Base-by-base conservation (phyloP, 35 echinoderm and acorn worm species). In the Patiria miniata region DNA sequence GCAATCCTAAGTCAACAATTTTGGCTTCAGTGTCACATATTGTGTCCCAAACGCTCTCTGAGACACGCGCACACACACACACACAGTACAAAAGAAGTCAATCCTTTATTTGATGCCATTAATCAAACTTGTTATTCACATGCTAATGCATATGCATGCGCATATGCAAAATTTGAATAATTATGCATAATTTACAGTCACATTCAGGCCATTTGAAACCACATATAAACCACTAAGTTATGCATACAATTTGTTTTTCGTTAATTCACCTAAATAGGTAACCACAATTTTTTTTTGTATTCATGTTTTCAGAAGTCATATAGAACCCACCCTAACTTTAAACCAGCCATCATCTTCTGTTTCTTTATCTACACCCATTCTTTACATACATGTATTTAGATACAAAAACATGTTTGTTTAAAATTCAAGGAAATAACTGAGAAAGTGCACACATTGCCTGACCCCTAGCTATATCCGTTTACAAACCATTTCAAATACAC, bases 351-450 rank as follows among this genome's bases (percentile, higher is more conserved):
- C 65, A 26, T 26, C 6, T 23, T 30, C 29, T 34, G 21, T 73
- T 73, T 73, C 26, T 73, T 73, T 73, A 73, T 73, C 65, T 73
- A 73, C 65, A 73, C 21, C 65, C 65, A 73, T 73, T 73, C 34
- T 73, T 73, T 73, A 61, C 19, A 34, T n/a, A n/a, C n/a, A n/a
- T n/a, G n/a, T 73, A 32, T 32, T 73, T 73, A 32, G 34, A 73
- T 73, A 73, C 65, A 73, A 73, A 73, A 47, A 73, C 65, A 22
- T 2, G 29, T 30, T 30, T 73, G 34, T 73, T 47, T 73, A 73
- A 73, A 73, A 73, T 73, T 23, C 65, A 26, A 26, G 65, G 65
- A 73, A 32, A 73, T 73, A 34, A 23, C 34, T 26, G 65, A 30
- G 65, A 23, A 73, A 73, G 10, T 30, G 26, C 65, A 73, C 65